Conservation (phyloP, 1,140 invertebrate genomes). For the Hypothenemus hampei region DNA sequence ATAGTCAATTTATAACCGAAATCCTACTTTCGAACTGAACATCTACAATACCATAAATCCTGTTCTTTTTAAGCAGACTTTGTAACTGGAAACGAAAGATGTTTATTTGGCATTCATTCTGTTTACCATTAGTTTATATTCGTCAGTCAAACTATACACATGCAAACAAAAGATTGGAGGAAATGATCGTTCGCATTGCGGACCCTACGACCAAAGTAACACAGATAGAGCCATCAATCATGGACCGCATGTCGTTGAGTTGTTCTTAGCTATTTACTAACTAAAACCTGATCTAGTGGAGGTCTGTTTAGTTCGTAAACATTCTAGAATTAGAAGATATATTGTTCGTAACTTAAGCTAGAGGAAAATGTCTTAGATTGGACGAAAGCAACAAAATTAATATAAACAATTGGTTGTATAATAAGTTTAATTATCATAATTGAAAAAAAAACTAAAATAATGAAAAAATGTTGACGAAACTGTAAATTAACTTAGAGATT, state of each 20-base stretch:
- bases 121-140: slow-evolving; percentile 25
- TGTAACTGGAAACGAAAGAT: slow-evolving; percentile 18
- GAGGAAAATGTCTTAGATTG: no score
- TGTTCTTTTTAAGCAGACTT: slow-evolving; percentile 14
- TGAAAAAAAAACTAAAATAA: no score
- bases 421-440: no score
- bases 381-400: no score
- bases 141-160: slow-evolving; percentile 18
- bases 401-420: no score
- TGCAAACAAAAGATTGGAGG: slow-evolving; percentile 25
- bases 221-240: slow-evolving; percentile 23
- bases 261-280: slow-evolving; percentile 16
- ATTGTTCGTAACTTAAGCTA: no score
- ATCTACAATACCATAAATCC: slow-evolving; percentile 15
- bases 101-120: slow-evolving; percentile 21
- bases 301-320: slow-evolving; percentile 13
- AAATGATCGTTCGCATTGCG: slow-evolving; percentile 25
- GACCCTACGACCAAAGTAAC: slow-evolving; percentile 20
- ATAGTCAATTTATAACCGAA: not conserved
- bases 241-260: slow-evolving; percentile 4
- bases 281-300: no score
- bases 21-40: not conserved
- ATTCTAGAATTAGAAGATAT: no score
- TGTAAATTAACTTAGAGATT: no score
- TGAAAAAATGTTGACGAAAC: no score